Evolutionary conservation across 1,140 invertebrate species (phyloP).

Genomic region (Temnothorax curvispinosus): DNA sequence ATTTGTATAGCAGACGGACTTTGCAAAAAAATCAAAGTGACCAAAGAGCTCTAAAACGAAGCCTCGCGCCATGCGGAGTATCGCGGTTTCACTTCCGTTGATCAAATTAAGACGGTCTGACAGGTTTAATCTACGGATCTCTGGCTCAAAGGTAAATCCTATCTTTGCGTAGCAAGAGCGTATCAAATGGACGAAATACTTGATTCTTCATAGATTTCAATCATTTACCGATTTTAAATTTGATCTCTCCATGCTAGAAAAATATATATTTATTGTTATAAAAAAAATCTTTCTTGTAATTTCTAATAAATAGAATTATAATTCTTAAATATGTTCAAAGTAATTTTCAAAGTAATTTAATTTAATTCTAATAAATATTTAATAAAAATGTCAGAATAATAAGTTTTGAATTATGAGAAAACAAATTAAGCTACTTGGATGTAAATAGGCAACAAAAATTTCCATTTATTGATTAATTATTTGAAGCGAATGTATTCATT

Average conservation of each 20-base stretch:
- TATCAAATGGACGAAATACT: conserved; percentile 4
- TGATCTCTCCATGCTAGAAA: background rate
- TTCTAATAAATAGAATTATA: background rate
- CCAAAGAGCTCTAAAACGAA: conserved; percentile 31
- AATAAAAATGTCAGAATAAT: background rate
- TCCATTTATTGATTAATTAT: background rate
- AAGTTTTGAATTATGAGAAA: background rate
- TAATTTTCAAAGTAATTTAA: background rate
- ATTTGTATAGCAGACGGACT: conserved; percentile 1
- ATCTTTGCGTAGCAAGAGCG: background rate
- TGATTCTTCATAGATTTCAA: background rate
- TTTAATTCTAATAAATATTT: background rate
- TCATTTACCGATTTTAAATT: background rate
- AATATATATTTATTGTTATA: too few relatives aligned
- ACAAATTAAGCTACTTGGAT: background rate
- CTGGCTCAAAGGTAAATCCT: conserved; percentile 32
- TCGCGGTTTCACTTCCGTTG: conserved; percentile 31
- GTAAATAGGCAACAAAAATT: background rate
- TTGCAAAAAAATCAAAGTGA: conserved; percentile 27
- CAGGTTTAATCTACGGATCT: conserved; percentile 24
- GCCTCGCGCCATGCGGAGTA: conserved; percentile 8
- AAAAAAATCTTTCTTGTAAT: background rate
- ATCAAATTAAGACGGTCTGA: conserved; percentile 37
- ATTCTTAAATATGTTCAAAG: background rate
- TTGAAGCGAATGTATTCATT: background rate